A percentile compares a stretch with the other conserved stretches of the same genome.
Evolutionary conservation across 2,888 invertebrate species (phyloP).

Genomic region (Coelogynopora nodosa): DNA sequence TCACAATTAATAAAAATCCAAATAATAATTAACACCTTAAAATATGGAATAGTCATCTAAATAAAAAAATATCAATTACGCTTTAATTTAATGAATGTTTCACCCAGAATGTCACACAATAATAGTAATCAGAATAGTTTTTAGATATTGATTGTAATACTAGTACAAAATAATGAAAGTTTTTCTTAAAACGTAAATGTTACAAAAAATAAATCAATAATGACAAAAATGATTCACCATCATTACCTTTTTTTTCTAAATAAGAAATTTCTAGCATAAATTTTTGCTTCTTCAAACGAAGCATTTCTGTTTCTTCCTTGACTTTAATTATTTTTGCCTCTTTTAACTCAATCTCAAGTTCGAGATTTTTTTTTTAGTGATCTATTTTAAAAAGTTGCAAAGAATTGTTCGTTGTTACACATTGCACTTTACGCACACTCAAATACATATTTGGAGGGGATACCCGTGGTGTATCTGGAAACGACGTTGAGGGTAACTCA

Average conservation of each 20-base stretch:
- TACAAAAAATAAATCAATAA: no score
- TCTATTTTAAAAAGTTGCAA: background rate
- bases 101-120: no score
- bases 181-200: no score
- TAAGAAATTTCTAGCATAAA: no score
- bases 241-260: no score
- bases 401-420: background rate
- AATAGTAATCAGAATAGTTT: no score
- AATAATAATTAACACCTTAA: background rate
- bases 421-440: background rate
- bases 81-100: no score
- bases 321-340: background rate
- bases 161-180: no score
- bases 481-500: background rate
- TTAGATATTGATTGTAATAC: no score
- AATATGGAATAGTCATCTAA: background rate
- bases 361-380: background rate
- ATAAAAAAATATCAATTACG: no score
- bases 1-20: no score
- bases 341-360: background rate
- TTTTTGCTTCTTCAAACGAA: conserved; percentile 14
- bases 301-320: background rate
- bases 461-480: background rate
- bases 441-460: background rate
- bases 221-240: no score